Percentiles rank a stretch among this genome's conserved stretches.
Conservation (phyloP, 2,113 vertebrate genomes). For the Camelus dromedarius region DNA sequence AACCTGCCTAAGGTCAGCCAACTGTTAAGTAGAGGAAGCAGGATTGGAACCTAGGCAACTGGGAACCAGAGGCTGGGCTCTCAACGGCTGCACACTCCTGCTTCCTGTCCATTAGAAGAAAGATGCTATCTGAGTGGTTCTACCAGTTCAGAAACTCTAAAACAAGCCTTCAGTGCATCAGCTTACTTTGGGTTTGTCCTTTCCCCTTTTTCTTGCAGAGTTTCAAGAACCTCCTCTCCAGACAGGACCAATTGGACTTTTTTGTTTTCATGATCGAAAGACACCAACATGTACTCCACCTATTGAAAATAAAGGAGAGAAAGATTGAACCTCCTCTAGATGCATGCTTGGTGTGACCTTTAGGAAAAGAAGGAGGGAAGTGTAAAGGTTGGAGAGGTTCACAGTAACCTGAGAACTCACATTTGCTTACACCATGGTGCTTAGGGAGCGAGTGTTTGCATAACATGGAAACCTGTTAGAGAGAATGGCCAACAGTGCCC, state of each 20-base stretch:
- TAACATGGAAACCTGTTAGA: background rate
- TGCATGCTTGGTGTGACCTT: background rate
- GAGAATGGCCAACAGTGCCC: background rate
- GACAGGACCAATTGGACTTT: constrained; percentile 92
- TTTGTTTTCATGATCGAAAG: constrained; percentile 94
- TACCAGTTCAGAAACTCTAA: background rate
- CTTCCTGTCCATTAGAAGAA: background rate
- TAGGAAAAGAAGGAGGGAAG: background rate
- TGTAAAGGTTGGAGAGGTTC: background rate
- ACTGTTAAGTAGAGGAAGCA: background rate
- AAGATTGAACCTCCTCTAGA: background rate
- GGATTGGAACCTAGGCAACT: background rate
- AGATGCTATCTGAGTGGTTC: background rate
- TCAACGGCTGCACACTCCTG: background rate
- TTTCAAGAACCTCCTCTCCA: constrained; percentile 93
- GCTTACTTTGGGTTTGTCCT: constrained; percentile 97
- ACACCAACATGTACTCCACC: constrained; percentile 99
- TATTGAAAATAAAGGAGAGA: constrained; percentile 80
- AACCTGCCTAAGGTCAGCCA: background rate
- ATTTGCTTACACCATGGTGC: background rate
- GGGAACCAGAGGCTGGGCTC: background rate
- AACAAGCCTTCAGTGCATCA: background rate
- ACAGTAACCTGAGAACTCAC: background rate
- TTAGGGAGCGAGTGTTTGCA: background rate
- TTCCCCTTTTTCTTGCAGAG: constrained; percentile 96